phyloP scores from a whole-genome alignment of 64 coral and sea anemone genomes.

The Actinia equina region DNA sequence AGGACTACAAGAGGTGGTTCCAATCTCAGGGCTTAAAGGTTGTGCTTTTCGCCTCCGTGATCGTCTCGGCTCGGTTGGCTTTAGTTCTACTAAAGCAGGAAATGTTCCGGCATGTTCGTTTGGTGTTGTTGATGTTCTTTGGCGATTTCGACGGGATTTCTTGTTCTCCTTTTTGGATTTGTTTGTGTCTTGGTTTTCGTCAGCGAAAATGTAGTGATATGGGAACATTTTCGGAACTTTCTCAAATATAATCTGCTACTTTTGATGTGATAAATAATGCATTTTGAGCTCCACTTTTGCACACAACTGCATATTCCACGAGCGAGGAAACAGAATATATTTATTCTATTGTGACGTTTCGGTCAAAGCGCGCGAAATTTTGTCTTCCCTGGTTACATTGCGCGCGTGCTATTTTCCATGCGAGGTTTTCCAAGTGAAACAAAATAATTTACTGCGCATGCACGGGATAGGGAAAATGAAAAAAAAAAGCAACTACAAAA shows the following conservation, averaged over 20 bases:
- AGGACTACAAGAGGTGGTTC: neutral
- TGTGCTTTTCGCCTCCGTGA: conserved; percentile 18
- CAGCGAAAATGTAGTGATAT: neutral
- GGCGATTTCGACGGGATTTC: neutral
- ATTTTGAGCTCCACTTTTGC: neutral
- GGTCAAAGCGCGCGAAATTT: neutral
- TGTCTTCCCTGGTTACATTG: neutral
- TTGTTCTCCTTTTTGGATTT: conserved; percentile 3
- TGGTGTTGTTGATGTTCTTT: neutral
- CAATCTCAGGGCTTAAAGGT: conserved; percentile 5
- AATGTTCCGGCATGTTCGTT: conserved; percentile 26
- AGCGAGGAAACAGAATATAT: neutral
- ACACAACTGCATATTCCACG: neutral
- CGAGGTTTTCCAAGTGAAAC: too few relatives aligned
- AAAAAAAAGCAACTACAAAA: too few relatives aligned
- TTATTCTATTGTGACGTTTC: neutral
- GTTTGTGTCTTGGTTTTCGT: neutral
- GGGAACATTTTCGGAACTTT: neutral
- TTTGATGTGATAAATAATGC: neutral
- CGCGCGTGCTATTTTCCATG: neutral
- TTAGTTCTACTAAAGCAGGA: conserved; percentile 32
- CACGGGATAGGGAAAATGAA: too few relatives aligned
- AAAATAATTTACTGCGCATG: too few relatives aligned
- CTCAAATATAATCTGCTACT: neutral
- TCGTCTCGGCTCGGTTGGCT: conserved; percentile 5